These are phyloP conservation scores for Patella ulyssiponensis DNA, from an alignment of 2,888 invertebrate species.

Conservation along the genomic window DNA sequence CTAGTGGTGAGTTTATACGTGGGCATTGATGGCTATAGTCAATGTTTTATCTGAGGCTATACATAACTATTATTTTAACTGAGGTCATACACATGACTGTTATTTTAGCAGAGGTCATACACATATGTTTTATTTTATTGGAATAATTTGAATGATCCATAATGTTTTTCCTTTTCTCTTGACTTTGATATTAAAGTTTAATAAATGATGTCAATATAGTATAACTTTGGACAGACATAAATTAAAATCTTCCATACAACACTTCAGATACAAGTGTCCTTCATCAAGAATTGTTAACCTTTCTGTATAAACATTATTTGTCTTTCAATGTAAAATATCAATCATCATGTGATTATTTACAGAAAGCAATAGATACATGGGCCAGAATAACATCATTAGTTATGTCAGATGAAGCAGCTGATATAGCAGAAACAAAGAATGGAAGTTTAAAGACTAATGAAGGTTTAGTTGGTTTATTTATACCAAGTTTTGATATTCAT, in stretches of 20 bases:
- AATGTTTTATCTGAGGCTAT: too few species aligned
- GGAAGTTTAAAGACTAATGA: neutral
- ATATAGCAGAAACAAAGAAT: neutral
- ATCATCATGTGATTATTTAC: neutral
- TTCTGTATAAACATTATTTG: too few species aligned
- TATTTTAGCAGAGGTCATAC: too few species aligned
- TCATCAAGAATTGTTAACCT: too few species aligned
- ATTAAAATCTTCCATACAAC: too few species aligned
- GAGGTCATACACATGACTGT: too few species aligned
- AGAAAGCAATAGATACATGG: constrained; percentile 57
- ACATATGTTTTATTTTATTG: neutral
- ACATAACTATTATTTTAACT: too few species aligned
- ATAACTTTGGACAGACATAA: too few species aligned
- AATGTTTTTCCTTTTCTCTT: neutral
- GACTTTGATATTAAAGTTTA: too few species aligned
- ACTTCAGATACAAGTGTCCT: too few species aligned
- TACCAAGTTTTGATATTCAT: neutral
- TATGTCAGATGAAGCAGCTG: constrained; percentile 40
- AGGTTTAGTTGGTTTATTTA: neutral
- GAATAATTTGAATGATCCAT: neutral
- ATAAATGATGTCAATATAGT: too few species aligned
- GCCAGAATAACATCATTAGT: constrained; percentile 50
- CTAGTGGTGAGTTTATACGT: constrained; percentile 44
- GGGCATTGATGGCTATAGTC: neutral
- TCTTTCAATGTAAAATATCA: too few species aligned